Percentiles rank a stretch among this genome's conserved stretches.
Evolutionary conservation across 2,113 vertebrate species (phyloP).

Genomic region (Oreotrochilus melanogaster): DNA sequence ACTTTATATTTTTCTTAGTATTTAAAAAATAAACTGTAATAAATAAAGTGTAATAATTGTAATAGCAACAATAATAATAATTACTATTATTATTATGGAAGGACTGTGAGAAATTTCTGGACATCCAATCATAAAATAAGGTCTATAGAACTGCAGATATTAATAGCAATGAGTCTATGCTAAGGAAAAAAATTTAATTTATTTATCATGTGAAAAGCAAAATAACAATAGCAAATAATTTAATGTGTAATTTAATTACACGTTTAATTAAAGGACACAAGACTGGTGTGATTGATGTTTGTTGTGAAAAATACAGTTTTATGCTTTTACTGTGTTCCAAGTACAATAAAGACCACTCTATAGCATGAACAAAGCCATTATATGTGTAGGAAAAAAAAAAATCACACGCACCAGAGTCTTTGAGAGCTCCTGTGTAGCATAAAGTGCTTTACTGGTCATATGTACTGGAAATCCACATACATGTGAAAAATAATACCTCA

Average conservation of each 20-base stretch:
- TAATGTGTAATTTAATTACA: not conserved
- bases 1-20: not conserved
- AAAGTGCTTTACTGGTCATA: constrained; percentile 81
- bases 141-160: not conserved
- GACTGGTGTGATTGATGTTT: not conserved
- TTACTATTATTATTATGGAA: not conserved
- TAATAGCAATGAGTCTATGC: not conserved
- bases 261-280: not conserved
- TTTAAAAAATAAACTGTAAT: not conserved
- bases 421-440: constrained; percentile 72
- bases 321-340: not conserved
- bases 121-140: not conserved
- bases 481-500: constrained; percentile 75
- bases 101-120: not conserved
- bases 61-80: not conserved
- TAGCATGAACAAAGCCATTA: not conserved
- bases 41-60: not conserved
- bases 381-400: not conserved
- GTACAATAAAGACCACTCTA: not conserved
- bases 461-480: constrained; percentile 86
- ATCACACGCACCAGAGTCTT: constrained; percentile 71
- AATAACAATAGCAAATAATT: not conserved
- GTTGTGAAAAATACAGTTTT: not conserved
- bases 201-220: not conserved
- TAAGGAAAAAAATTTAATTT: not conserved